Base-by-base conservation (phyloP, 2,797 vertebrate species). In the Phoxinus dragarum region DNA sequence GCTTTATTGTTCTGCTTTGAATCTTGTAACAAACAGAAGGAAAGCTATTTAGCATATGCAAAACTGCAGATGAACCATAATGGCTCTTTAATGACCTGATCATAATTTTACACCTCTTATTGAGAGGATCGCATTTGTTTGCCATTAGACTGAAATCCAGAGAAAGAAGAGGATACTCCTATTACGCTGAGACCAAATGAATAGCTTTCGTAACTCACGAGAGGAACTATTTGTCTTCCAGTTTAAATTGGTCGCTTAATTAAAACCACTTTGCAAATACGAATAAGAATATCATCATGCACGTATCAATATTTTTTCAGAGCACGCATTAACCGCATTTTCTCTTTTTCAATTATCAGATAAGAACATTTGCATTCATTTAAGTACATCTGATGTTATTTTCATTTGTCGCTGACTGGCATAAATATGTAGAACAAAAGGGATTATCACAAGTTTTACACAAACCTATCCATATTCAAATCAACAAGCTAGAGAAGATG, bases 201-300 rank as follows among this genome's bases (percentile, higher is more conserved):
- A 95, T 94, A 93, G 92, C 94, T 95, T 94, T 93, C 83, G 86
- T 64, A 84, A 91, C 90, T 93, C 93, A 94, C 93, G 54, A 91
- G 93, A 94, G 94, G 90, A 93, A 90, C 89, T 86, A 85, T 92
- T 93, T 94, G 92, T 91, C 93, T 92, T 94, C 92, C 90, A 92
- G 76, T 94, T 95, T 92, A 92, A 93, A 92, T 89, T 92, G 90
- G 92, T 82, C 72, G 89, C 91, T 94, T 95, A 95, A 95, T 95
- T 95, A 94, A 92, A 93, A 92, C 90, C 92, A 90, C 91, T 93
- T 92, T 89, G 91, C 91, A 36, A 89, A 89, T 85, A 86, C 19
- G 27, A 92, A 94, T 91, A 90, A 93, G 92, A 92, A 91, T 91
- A 93, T 93, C 91, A 92, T 90, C 90, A 49, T 89, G 88, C 91